A percentile compares a stretch with the other conserved stretches of the same genome.
Evolutionary conservation across 2,797 vertebrate genomes (phyloP).

Genomic region (Amblyopsis hoosieri): DNA sequence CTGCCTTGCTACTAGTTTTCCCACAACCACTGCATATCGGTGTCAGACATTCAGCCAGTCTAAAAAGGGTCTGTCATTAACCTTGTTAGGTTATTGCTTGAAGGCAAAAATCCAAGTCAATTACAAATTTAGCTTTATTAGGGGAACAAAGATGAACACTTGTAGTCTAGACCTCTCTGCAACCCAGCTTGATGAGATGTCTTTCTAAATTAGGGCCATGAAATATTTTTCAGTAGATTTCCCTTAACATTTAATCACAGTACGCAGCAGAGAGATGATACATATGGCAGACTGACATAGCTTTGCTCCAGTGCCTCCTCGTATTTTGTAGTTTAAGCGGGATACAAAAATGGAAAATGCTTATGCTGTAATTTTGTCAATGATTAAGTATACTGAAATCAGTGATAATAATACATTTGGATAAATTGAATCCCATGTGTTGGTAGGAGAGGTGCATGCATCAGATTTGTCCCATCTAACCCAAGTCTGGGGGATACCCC

Average conservation of each 20-base stretch:
- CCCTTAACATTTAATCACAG: constrained; percentile 59
- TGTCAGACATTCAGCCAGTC: constrained; percentile 77
- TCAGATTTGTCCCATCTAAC: constrained; percentile 69
- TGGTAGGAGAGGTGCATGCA: constrained; percentile 37
- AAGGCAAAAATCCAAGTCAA: constrained; percentile 79
- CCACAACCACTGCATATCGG: constrained; percentile 64
- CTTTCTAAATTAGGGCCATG: constrained; percentile 67
- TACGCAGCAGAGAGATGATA: constrained; percentile 25
- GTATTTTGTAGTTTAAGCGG: constrained; percentile 9
- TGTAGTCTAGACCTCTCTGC: constrained; percentile 62
- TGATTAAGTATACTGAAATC: constrained; percentile 20
- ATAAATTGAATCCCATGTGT: constrained; percentile 47
- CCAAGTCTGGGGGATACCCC: constrained; percentile 57
- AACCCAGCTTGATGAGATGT: constrained; percentile 58
- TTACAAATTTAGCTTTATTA: constrained; percentile 76
- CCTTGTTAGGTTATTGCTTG: constrained; percentile 83
- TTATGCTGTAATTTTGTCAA: constrained; percentile 15
- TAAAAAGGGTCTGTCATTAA: constrained; percentile 84
- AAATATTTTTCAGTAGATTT: constrained; percentile 63
- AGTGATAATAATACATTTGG: constrained; percentile 28
- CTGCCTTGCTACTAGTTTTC: constrained; percentile 69
- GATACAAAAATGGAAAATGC: constrained; percentile 6
- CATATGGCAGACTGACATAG: constrained; percentile 14
- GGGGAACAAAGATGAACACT: constrained; percentile 68
- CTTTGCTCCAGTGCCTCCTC: constrained; percentile 5